A percentile compares a stretch with the other conserved stretches of the same genome.
These are phyloP conservation scores for Heliconius charithonia DNA, from an alignment of 2,888 invertebrate genomes.

Conservation along the genomic window DNA sequence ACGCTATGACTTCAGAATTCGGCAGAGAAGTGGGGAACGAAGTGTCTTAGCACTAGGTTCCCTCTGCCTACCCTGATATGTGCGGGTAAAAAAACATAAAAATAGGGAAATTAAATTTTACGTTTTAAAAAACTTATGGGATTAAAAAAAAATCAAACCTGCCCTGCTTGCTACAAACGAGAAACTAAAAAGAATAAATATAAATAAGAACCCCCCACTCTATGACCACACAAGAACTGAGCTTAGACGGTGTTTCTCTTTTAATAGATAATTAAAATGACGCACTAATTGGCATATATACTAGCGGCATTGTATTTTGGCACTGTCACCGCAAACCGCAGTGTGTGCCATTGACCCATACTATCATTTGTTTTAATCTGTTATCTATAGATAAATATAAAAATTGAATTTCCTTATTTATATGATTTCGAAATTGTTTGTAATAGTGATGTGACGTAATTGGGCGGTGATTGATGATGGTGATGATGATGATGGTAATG, in stretches of 20 bases:
- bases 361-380: slow-evolving; percentile 1
- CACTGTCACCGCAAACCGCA: slow-evolving; percentile 18
- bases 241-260: background rate
- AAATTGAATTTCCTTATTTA: slow-evolving; percentile 21
- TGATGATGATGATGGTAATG: background rate
- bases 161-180: no score
- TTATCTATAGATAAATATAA: background rate
- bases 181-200: no score
- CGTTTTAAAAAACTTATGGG: no score
- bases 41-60: no score
- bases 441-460: background rate
- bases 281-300: background rate
- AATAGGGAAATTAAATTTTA: no score
- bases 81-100: no score
- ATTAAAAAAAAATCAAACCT: no score
- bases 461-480: no score
- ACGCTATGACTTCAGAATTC: no score
- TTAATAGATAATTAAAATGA: slow-evolving; percentile 4
- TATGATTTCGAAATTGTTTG: background rate
- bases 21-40: no score
- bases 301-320: slow-evolving; percentile 8
- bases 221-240: background rate
- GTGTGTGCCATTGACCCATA: slow-evolving; percentile 11
- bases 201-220: background rate
- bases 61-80: no score